phyloP scores from a whole-genome alignment of 2,797 vertebrate genomes.

The Megalops cyprinoides region DNA sequence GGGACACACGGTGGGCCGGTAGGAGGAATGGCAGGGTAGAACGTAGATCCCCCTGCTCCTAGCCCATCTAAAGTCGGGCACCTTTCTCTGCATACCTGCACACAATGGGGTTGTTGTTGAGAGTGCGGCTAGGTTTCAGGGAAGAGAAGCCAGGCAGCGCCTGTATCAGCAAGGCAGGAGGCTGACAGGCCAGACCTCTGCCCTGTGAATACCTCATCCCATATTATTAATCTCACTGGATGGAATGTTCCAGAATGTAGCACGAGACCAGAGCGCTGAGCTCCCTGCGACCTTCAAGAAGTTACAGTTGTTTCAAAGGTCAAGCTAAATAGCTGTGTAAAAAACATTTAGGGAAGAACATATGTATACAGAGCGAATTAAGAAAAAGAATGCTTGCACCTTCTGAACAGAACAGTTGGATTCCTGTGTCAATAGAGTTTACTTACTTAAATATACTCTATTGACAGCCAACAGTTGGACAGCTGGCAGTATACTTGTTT shows the following conservation, averaged over 20 bases:
- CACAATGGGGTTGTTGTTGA: slow-evolving; percentile 41
- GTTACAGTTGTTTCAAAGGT: neutral
- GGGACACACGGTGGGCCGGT: neutral
- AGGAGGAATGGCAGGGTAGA: neutral
- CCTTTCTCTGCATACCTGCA: slow-evolving; percentile 63
- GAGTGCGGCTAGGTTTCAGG: slow-evolving; percentile 17
- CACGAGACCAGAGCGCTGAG: neutral
- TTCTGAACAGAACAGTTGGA: neutral
- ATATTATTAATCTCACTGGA: neutral
- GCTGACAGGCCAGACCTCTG: neutral
- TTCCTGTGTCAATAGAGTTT: neutral
- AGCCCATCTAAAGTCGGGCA: slow-evolving; percentile 64
- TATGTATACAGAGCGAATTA: too few species aligned
- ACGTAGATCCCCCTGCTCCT: neutral
- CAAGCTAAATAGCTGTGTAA: neutral
- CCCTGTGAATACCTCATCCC: neutral
- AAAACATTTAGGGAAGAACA: neutral
- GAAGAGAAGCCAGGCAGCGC: neutral
- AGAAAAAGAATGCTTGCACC: neutral
- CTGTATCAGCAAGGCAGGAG: neutral
- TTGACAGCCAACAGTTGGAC: neutral
- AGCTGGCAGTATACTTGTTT: neutral
- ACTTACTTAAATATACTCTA: neutral
- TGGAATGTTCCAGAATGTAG: slow-evolving; percentile 4
- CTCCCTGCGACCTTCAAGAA: neutral